Conservation (phyloP, 2,113 vertebrate genomes). For the Ptilonorhynchus violaceus region DNA sequence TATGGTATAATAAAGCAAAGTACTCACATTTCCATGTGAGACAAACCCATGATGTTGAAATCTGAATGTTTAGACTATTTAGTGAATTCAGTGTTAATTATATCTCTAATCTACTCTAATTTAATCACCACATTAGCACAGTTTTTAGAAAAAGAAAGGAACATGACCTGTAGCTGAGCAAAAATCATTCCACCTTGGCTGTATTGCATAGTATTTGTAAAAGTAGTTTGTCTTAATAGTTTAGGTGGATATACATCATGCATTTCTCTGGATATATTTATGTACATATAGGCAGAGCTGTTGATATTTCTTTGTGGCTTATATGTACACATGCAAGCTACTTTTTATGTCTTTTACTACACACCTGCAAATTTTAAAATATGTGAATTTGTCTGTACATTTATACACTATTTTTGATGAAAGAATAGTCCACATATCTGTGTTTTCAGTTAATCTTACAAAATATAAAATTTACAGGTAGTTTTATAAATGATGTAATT, state of each 20-base stretch:
- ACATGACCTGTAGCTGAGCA: accelerated
- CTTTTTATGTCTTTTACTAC: neutral
- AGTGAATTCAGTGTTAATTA: neutral
- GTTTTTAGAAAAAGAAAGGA: neutral
- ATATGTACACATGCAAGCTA: neutral
- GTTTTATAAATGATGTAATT: neutral
- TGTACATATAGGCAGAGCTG: neutral
- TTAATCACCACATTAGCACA: neutral
- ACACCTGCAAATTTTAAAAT: neutral
- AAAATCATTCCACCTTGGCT: neutral
- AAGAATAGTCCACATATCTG: neutral
- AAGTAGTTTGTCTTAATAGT: neutral
- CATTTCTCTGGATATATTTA: neutral
- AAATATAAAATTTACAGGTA: neutral
- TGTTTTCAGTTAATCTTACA: neutral
- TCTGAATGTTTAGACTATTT: neutral
- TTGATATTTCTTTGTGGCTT: neutral
- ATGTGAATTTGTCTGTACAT: neutral
- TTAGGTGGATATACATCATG: accelerated
- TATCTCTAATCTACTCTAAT: neutral
- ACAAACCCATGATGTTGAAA: neutral
- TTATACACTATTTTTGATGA: neutral
- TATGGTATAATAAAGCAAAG: neutral
- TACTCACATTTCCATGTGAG: neutral
- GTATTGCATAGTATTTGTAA: neutral